phyloP scores from a whole-genome alignment of 2,113 vertebrate genomes.

The Mandrillus leucophaeus region DNA sequence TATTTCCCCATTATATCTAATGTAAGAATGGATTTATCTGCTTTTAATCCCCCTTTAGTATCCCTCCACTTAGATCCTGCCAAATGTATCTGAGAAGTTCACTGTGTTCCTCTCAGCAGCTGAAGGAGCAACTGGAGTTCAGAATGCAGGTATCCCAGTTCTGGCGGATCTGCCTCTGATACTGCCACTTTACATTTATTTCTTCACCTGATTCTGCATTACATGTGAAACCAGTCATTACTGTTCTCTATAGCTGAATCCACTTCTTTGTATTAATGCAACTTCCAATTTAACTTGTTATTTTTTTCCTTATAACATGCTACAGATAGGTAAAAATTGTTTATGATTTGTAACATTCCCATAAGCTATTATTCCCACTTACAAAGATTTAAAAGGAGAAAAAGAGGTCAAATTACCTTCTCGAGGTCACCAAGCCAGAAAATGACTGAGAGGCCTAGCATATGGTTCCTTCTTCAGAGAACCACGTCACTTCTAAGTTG shows the following conservation, averaged over 20 bases:
- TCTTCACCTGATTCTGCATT: neutral
- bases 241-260: neutral
- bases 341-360: neutral
- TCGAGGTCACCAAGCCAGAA: neutral
- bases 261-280: neutral
- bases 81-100: neutral
- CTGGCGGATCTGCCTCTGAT: too few relatives aligned
- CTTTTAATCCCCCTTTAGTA: neutral
- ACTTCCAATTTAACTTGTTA: neutral
- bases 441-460: neutral
- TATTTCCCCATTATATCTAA: neutral
- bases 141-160: accelerated
- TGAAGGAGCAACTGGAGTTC: neutral
- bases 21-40: neutral
- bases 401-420: neutral
- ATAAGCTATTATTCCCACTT: neutral
- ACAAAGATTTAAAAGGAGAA: neutral
- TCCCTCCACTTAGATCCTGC: neutral
- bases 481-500: neutral
- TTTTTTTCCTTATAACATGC: neutral
- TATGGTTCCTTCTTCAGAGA: neutral
- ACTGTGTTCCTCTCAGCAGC: neutral
- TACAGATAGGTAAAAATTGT: neutral
- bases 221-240: neutral
- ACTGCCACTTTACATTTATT: neutral